Evolutionary conservation across 64 coral and sea anemone genomes (phyloP).

Genomic region (Platygyra sinensis): DNA sequence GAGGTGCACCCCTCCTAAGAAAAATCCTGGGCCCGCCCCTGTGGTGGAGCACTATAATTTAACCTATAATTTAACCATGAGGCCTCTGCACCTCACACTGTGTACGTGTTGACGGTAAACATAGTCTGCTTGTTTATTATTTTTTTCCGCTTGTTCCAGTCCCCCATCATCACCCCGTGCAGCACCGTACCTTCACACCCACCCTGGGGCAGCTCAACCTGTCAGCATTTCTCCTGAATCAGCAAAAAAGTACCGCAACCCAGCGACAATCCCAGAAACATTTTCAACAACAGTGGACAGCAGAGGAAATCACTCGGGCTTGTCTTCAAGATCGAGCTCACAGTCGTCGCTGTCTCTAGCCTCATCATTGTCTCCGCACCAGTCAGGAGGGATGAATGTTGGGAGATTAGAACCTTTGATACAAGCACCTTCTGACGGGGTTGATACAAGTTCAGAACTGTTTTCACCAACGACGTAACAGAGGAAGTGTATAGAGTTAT

Average conservation of each 20-base stretch:
- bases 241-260: slow-evolving; percentile 40
- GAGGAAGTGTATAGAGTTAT: neutral
- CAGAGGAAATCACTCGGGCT: slow-evolving; percentile 6
- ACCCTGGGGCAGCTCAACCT: slow-evolving; percentile 23
- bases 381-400: slow-evolving; percentile 32
- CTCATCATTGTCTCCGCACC: slow-evolving; percentile 33
- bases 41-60: too few relatives aligned
- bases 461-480: slow-evolving; percentile 37
- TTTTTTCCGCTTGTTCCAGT: slow-evolving; percentile 2
- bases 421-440: slow-evolving; percentile 1
- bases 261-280: slow-evolving; percentile 4
- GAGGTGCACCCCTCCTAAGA: too few relatives aligned
- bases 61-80: too few relatives aligned
- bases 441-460: slow-evolving; percentile 30
- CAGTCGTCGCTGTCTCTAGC: slow-evolving; percentile 58
- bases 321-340: slow-evolving; percentile 46
- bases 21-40: too few relatives aligned
- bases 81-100: too few relatives aligned
- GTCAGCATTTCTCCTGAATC: slow-evolving; percentile 4
- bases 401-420: slow-evolving; percentile 42
- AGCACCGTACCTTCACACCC: slow-evolving; percentile 38
- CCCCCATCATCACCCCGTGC: slow-evolving; percentile 21
- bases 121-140: neutral
- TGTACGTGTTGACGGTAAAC: neutral
- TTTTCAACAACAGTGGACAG: slow-evolving; percentile 48